A percentile compares a stretch with the other conserved stretches of the same genome.
These are phyloP conservation scores for Limnodromus scolopaceus DNA, from an alignment of 2,797 vertebrate species.

Conservation along the genomic window DNA sequence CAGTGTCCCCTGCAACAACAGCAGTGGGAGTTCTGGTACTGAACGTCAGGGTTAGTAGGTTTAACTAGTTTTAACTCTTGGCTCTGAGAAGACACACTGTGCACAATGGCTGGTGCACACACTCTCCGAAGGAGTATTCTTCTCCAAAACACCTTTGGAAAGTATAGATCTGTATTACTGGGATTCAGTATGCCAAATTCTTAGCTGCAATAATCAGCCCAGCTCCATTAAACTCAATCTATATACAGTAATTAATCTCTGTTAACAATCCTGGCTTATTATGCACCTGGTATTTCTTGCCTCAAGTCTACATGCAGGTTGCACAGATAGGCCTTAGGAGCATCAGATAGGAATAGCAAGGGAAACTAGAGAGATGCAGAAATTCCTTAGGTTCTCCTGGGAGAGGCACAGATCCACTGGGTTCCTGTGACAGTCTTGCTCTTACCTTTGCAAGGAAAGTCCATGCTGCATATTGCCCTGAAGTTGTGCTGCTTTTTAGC, in stretches of 20 bases:
- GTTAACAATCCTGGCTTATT: background rate
- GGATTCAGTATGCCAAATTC: background rate
- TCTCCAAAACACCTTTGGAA: background rate
- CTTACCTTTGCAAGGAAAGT: constrained; percentile 92
- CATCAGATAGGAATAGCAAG: background rate
- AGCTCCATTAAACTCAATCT: background rate
- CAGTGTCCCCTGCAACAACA: background rate
- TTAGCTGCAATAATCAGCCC: background rate
- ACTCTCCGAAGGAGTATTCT: background rate
- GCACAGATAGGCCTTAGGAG: background rate
- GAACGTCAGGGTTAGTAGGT: background rate
- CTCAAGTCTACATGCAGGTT: fast-evolving
- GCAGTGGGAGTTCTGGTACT: background rate
- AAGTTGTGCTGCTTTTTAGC: constrained; percentile 83
- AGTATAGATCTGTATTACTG: background rate
- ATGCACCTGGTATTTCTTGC: background rate
- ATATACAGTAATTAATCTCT: background rate
- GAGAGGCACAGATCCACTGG: background rate
- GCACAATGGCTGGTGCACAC: background rate
- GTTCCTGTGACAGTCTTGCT: background rate
- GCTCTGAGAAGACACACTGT: background rate
- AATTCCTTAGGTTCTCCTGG: background rate
- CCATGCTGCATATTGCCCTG: constrained; percentile 86
- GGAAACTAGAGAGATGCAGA: background rate
- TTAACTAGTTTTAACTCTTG: background rate